A percentile compares a stretch with the other conserved stretches of the same genome.
Conservation (phyloP, 2,797 vertebrate species). For the Siniperca obscura region DNA sequence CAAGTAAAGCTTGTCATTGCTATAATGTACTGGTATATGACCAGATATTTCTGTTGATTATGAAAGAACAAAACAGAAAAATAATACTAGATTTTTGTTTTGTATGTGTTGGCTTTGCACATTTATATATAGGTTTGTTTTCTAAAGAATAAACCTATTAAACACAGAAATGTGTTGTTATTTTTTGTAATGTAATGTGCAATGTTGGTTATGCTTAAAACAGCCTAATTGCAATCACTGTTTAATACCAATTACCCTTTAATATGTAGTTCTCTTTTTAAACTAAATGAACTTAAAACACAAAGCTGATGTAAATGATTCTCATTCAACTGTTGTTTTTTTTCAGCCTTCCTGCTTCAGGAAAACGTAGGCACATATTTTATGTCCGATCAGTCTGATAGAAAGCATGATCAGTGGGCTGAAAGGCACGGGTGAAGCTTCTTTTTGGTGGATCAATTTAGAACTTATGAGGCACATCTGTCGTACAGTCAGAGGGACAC, state of each 20-base stretch:
- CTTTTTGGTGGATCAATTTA: background rate
- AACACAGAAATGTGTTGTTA: slow-evolving; percentile 1
- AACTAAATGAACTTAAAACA: no score
- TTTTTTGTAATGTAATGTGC: background rate
- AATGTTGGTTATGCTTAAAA: background rate
- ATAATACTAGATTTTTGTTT: background rate
- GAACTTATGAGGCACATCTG: background rate
- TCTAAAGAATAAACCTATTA: slow-evolving; percentile 37
- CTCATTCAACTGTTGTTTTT: background rate
- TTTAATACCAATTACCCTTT: background rate
- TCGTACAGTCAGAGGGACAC: background rate
- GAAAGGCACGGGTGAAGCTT: background rate
- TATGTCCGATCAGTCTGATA: no score
- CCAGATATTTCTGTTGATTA: slow-evolving; percentile 46
- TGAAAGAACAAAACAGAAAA: slow-evolving; percentile 7
- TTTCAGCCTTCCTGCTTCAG: no score
- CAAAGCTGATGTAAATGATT: background rate
- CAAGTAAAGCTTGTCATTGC: background rate
- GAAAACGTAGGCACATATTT: background rate
- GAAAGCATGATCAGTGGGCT: background rate
- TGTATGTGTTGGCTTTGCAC: slow-evolving; percentile 26
- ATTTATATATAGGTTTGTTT: slow-evolving; percentile 16
- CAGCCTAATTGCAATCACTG: accelerated
- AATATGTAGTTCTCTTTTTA: background rate
- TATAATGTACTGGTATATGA: slow-evolving; percentile 25